A percentile compares a stretch with the other conserved stretches of the same genome.
phyloP scores from a whole-genome alignment of 2,888 invertebrate species.

The Nebria brevicollis region DNA sequence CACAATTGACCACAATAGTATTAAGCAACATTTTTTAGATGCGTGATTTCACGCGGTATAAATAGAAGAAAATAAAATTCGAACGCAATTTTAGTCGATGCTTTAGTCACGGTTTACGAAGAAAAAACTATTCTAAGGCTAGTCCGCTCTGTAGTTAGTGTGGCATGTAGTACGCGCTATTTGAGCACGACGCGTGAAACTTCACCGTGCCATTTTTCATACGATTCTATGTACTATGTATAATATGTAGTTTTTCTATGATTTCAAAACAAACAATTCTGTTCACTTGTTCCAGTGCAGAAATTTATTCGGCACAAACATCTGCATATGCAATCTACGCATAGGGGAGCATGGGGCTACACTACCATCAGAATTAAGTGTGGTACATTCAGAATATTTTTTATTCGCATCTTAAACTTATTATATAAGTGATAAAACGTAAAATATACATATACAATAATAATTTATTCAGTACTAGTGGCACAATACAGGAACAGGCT shows the following conservation, averaged over 20 bases:
- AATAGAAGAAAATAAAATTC: constrained; percentile 18
- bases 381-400: too few species aligned
- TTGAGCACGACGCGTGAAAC: constrained; percentile 38
- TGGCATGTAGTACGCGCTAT: constrained; percentile 30
- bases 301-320: too few species aligned
- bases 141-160: constrained; percentile 25
- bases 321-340: too few species aligned
- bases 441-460: too few species aligned
- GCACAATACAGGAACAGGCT: too few species aligned
- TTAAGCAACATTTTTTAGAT: constrained; percentile 36
- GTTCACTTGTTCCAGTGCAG: not conserved
- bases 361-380: too few species aligned
- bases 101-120: not conserved
- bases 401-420: too few species aligned
- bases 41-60: constrained; percentile 29
- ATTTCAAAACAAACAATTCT: constrained; percentile 27
- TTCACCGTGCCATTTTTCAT: constrained; percentile 30
- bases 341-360: too few species aligned
- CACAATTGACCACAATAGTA: constrained; percentile 35
- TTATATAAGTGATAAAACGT: too few species aligned
- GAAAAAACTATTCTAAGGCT: not conserved
- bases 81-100: constrained; percentile 18
- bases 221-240: not conserved
- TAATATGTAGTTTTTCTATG: constrained; percentile 10
- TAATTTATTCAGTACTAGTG: too few species aligned